A percentile compares a stretch with the other conserved stretches of the same genome.
Conservation (phyloP, 1,140 invertebrate species). For the Phenacoccus solenopsis region DNA sequence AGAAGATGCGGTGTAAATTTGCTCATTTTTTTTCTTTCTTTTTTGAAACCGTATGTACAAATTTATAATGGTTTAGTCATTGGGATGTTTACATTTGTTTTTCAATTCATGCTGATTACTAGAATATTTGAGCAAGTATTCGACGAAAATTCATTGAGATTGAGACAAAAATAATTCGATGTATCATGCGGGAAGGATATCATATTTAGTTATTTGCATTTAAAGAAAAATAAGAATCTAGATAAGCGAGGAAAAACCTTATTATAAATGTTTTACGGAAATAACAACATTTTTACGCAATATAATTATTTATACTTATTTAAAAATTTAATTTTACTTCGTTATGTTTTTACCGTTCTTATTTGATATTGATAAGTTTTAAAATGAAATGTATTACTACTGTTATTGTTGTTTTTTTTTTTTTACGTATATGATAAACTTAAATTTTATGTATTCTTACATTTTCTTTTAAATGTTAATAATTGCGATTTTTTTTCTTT, state of each 20-base stretch:
- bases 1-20: no score
- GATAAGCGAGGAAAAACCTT: not conserved
- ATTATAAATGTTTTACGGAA: no score
- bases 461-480: not conserved
- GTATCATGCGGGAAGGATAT: not conserved
- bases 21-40: not conserved
- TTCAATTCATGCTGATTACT: not conserved
- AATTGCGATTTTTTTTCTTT: not conserved
- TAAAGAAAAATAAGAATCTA: not conserved
- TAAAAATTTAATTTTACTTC: not conserved
- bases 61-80: not conserved
- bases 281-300: not conserved
- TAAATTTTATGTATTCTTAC: not conserved
- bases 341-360: not conserved
- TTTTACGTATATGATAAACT: not conserved
- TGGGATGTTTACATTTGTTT: not conserved
- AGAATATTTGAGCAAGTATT: no score
- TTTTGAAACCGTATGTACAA: not conserved
- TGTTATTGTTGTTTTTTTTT: slow-evolving; percentile 1
- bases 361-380: not conserved
- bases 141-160: no score
- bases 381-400: not conserved
- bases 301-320: not conserved
- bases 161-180: not conserved
- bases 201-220: no score